Evolutionary conservation across 2,797 vertebrate genomes (phyloP), one percentile per base, ranked within the genome.

Genomic region (Heliangelus exortis): DNA sequence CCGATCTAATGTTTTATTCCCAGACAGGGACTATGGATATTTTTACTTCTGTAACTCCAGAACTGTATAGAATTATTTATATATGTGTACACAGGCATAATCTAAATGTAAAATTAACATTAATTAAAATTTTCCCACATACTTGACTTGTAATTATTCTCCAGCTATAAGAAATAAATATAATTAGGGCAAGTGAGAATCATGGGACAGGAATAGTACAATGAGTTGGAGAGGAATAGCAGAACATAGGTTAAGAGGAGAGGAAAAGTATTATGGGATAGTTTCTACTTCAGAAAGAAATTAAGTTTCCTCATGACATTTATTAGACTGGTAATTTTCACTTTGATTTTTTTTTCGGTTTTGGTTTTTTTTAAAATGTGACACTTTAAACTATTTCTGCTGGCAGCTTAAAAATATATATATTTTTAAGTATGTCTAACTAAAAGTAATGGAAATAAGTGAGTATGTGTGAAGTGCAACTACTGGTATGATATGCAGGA

Each of bases 91-190:
- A 87, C 23, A 61, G 72, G 31, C 57, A 86, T 88, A 83, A 71
- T 93, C 62, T 74, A 92, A 93, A 89, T 92, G 89, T 63, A 93
- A 95, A 96, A 93, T 90, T 93, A 87, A 18, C 51, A 88, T 87
- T 93, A 90, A 95, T 96, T 96, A 95, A 89, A 83, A 75, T 85
- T 93, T 96, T 87, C 51, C 72, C 31, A 62, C 68, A 87, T 94
- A 66, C 50, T 95, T 95, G 78, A 80, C 75, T 94, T 78, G 78
- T 87, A 89, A 92, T 95, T 95, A 94, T 95, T 96, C 84, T 91
- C 29, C 18, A 91, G 34, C 34, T 89, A 85, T 83, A 90, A 93
- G 62, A 93, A 89, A 93, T 90, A 96, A 92, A 93, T 85, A 93
- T 92, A 95, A 94, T 95, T 93, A 93, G 58, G 80, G 28, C 26